Percentiles rank a stretch among this genome's conserved stretches.
Conservation (phyloP, 2,797 vertebrate species). For the Atherinosoma microstoma region DNA sequence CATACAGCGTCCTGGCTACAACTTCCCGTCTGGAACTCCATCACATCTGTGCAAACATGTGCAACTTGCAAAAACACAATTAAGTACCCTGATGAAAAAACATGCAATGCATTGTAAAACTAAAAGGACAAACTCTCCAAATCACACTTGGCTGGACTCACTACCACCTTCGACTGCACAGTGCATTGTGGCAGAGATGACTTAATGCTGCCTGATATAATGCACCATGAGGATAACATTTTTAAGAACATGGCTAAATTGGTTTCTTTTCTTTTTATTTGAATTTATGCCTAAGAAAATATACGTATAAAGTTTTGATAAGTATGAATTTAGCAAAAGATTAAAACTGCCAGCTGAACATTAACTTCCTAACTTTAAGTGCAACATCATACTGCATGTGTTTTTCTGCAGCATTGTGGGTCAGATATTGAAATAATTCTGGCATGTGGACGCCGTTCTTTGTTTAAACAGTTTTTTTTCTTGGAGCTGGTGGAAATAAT, state of each 20-base stretch:
- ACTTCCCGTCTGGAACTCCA: slow-evolving; percentile 4
- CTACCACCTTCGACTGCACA: background rate
- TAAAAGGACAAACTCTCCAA: background rate
- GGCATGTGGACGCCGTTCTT: background rate
- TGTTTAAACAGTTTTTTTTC: slow-evolving; percentile 24
- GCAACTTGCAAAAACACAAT: slow-evolving; percentile 4
- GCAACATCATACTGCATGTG: background rate
- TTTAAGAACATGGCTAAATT: background rate
- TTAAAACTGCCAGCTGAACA: background rate
- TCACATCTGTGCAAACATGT: background rate
- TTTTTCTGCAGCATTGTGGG: background rate
- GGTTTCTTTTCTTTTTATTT: background rate
- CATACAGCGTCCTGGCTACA: background rate
- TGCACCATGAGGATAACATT: background rate
- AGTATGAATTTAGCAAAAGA: background rate
- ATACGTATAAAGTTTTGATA: background rate
- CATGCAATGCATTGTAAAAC: background rate
- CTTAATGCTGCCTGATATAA: background rate
- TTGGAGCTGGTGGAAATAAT: slow-evolving; percentile 18
- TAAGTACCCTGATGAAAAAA: slow-evolving; percentile 7
- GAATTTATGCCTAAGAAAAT: too few relatives aligned
- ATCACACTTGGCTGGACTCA: background rate
- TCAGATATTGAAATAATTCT: background rate
- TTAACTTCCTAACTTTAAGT: background rate
- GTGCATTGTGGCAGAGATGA: background rate